Base-by-base conservation (phyloP, 2,888 invertebrate species). In the Mythimna ferrago region DNA sequence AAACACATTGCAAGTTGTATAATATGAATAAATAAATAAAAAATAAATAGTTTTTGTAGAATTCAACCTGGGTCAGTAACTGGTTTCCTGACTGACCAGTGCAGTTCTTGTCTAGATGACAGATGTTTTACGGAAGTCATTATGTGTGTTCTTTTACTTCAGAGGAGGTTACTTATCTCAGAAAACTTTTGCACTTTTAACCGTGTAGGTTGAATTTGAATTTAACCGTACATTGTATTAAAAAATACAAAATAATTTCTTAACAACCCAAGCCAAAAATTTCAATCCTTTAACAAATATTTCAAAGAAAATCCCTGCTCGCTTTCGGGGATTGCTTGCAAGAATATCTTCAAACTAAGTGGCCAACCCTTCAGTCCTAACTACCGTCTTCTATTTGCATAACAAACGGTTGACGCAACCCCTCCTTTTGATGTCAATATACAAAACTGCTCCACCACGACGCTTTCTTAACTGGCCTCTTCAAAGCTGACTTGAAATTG, bases 351-450 rank as follows among this genome's bases (percentile, higher is more conserved):
- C 61, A 66, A 78, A 68, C 78, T 71, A 83, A 84, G 67, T 78
- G 74, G 74, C 73, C 71, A 79, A 78, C 71, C 81, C 73, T 81
- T 74, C 71, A 81, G 63, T 54, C 79, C 71, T 83, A 81, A 85
- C 83, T 80, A 85, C 81, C 81, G 75, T 68, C 63, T 76, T 71
- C 68, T 85, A 85, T 85, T 85, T 85, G 80, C 84, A 85, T 85
- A 83, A 83, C 85, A 85, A 85, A 82, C 73, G 80, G 66, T 81
- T 79, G 83, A 76, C 77, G 80, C 65, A 68, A 78, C 58, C 71
- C 81, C 73, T 73, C 85, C 61, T 81, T 73, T 85, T 83, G 83
- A 85, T 74, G 85, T 83, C 82, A 80, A 82, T 85, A 85, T 63
- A 85, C 80, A 80, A 83, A 83, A 85, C 86, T 85, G 83, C 76